Evolutionary conservation across 2,888 invertebrate species (phyloP).

Genomic region (Kuschelorhynchus macadamiae): DNA sequence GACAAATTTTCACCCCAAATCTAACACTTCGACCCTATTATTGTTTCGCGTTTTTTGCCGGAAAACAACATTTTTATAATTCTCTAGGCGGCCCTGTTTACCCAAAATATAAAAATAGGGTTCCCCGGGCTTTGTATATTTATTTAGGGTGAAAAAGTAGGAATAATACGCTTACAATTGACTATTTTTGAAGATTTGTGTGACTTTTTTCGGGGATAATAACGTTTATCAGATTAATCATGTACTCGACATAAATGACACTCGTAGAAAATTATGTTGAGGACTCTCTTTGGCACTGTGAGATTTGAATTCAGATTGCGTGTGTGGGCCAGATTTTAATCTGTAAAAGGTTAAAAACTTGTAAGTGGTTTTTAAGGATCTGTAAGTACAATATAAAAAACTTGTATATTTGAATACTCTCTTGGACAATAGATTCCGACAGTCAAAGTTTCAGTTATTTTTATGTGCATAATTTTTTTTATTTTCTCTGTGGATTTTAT

Average conservation of each 20-base stretch:
- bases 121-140: constrained; percentile 52
- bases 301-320: background rate
- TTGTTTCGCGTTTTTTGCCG: constrained; percentile 52
- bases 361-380: background rate
- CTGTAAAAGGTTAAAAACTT: background rate
- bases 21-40: constrained; percentile 37
- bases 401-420: too few relatives aligned
- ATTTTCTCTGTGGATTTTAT: too few relatives aligned
- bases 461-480: too few relatives aligned
- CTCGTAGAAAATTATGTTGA: constrained; percentile 45
- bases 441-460: too few relatives aligned
- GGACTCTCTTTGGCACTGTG: constrained; percentile 40
- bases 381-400: background rate
- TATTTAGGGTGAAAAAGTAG: constrained; percentile 56
- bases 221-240: constrained; percentile 54
- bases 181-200: constrained; percentile 54
- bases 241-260: constrained; percentile 47
- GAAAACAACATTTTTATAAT: constrained; percentile 64
- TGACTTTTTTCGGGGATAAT: constrained; percentile 45
- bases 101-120: constrained; percentile 64
- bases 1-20: constrained; percentile 58
- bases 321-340: constrained; percentile 27
- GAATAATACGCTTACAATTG: constrained; percentile 60
- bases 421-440: too few relatives aligned
- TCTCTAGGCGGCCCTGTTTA: constrained; percentile 66